A percentile compares a stretch with the other conserved stretches of the same genome.
phyloP scores from a whole-genome alignment of 2,888 invertebrate genomes.

The Stenolophus ochropezus region DNA sequence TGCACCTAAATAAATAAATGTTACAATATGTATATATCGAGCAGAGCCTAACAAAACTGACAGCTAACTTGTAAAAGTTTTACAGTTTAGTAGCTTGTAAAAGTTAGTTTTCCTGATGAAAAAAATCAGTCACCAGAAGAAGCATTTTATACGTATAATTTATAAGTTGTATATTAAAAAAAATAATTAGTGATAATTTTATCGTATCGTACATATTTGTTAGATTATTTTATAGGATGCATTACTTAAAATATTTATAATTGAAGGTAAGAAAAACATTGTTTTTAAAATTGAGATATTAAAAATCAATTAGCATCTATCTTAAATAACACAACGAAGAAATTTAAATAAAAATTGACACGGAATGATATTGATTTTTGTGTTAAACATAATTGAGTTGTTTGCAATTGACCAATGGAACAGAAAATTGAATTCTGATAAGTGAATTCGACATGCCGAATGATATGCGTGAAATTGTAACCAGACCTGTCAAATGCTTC shows the following conservation, averaged over 20 bases:
- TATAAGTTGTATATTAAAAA: too few relatives aligned
- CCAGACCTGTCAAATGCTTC: neutral
- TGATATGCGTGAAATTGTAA: constrained; percentile 13
- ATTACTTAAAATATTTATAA: neutral
- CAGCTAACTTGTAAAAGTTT: too few relatives aligned
- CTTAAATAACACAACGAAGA: neutral
- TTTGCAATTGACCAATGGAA: constrained; percentile 19
- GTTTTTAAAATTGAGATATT: neutral
- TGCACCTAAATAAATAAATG: too few relatives aligned
- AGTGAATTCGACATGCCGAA: constrained; percentile 20
- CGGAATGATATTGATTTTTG: neutral
- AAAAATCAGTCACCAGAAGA: too few relatives aligned
- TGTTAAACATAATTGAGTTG: neutral
- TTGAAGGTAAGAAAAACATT: neutral
- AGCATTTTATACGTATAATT: too few relatives aligned
- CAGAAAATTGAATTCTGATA: constrained; percentile 30
- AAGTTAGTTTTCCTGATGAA: too few relatives aligned
- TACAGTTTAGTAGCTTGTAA: too few relatives aligned
- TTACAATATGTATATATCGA: too few relatives aligned
- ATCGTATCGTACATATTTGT: too few relatives aligned
- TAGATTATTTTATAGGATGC: too few relatives aligned
- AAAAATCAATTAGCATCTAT: neutral
- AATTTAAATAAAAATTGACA: neutral
- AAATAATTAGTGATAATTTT: too few relatives aligned
- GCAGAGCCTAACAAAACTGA: too few relatives aligned